Evolutionary conservation across 2,888 invertebrate genomes (phyloP).

Genomic region (Trypoxylon attenuatum): DNA sequence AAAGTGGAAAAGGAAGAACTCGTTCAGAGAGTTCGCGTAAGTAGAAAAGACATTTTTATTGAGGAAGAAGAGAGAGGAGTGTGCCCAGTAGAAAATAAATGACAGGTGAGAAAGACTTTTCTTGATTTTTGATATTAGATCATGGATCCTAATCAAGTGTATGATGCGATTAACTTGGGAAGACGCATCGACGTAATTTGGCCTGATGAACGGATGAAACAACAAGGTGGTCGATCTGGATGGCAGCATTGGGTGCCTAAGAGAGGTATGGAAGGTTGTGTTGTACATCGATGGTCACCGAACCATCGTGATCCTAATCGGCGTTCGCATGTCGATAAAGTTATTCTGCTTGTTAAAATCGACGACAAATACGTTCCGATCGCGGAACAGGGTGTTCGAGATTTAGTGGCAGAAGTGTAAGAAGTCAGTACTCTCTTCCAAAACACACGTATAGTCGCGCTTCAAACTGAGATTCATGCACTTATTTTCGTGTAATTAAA

Average conservation of each 20-base stretch:
- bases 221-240: slow-evolving; percentile 88
- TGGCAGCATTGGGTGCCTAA: slow-evolving; percentile 95
- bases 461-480: slow-evolving; percentile 19
- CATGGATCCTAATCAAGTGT: slow-evolving; percentile 83
- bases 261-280: slow-evolving; percentile 94
- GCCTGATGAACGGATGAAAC: slow-evolving; percentile 93
- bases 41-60: slow-evolving; percentile 36
- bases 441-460: slow-evolving; percentile 13
- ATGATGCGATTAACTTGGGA: slow-evolving; percentile 93
- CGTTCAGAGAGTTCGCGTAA: slow-evolving; percentile 78
- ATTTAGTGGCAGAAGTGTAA: slow-evolving; percentile 85
- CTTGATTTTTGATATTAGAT: slow-evolving; percentile 73
- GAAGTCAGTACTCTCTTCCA: slow-evolving; percentile 51
- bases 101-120: no score
- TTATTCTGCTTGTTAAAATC: slow-evolving; percentile 93
- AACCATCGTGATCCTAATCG: slow-evolving; percentile 91
- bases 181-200: slow-evolving; percentile 95
- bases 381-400: slow-evolving; percentile 90
- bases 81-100: background rate
- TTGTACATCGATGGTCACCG: slow-evolving; percentile 96
- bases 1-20: slow-evolving; percentile 75
- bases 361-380: slow-evolving; percentile 95
- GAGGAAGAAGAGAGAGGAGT: background rate
- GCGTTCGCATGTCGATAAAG: slow-evolving; percentile 94
- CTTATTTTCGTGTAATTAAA: background rate